Evolutionary conservation across 2,888 invertebrate genomes (phyloP), one percentile per base, ranked within the genome.

Genomic region (Tetramorium bicarinatum): DNA sequence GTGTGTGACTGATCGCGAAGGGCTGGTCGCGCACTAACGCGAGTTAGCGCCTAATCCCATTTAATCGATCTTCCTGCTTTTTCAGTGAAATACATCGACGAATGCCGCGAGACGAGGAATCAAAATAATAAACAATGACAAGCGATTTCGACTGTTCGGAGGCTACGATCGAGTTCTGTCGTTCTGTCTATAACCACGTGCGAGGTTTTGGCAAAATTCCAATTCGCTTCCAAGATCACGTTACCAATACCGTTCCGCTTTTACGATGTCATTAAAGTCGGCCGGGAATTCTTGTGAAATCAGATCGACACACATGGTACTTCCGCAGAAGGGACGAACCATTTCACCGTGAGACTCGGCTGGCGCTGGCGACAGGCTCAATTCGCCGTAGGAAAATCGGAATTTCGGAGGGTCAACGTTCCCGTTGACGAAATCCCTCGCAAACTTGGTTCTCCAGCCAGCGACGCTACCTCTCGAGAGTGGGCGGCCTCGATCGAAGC

Each of bases 401-500:
- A 49, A 79, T 61, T 72, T 61, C 9, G 59, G 21, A n/a, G 47
- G 38, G 59, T 59, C 34, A 54, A 72, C 49, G 38, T 61, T 25
- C 47, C 15, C 72, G 47, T 34, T 34, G 47, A 71, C 61, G 79
- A 18, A 61, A 69, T 47, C 41, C 29, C 25, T 59, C 13, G 34
- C 15, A 4, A 44, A 38, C 71, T 79, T 44, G 3, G 13, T 59
- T 34, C 21, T 34, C 9, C 29, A 34, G 54, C 44, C 41, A 79
- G 74, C 83, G 83, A 85, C 59, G 69, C 18, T 6, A 3, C 7
- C 72, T 80, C 61, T 67, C 81, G 69, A 34, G 69, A 34, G 7
- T 25, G 59, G 13, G 38, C 29, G 18, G 18, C 56, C 9, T 15
- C 38, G 80, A 85, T 89, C 83, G 77, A 84, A 87, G 62, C 75